These are phyloP conservation scores for Chionodraco myersi DNA, from an alignment of 2,113 vertebrate genomes.

Conservation along the genomic window DNA sequence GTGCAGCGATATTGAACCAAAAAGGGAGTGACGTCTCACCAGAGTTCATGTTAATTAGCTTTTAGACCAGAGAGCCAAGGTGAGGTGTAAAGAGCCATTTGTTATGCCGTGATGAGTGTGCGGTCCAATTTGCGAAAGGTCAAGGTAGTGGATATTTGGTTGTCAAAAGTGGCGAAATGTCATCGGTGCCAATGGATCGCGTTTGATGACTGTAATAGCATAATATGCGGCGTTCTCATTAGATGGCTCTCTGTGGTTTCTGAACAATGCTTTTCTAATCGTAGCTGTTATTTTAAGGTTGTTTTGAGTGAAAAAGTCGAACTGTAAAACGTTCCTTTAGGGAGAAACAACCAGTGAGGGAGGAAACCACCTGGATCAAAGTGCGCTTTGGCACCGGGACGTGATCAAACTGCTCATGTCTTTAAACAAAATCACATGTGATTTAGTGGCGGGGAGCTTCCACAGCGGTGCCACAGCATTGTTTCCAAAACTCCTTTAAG, in stretches of 20 bases:
- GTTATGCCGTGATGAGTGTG: conserved; percentile 81
- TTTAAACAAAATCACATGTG: conserved; percentile 75
- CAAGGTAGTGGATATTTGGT: conserved; percentile 82
- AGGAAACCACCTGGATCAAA: conserved; percentile 79
- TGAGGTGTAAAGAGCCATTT: conserved; percentile 80
- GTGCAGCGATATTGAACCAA: conserved; percentile 19
- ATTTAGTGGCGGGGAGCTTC: conserved; percentile 59
- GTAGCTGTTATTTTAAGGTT: neutral
- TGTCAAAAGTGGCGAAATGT: conserved; percentile 85
- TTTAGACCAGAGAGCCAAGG: conserved; percentile 73
- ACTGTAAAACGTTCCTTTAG: conserved; percentile 30
- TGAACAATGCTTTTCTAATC: conserved; percentile 49
- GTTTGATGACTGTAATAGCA: conserved; percentile 65
- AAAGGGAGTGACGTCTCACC: conserved; percentile 59
- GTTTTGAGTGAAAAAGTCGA: no score
- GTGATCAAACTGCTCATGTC: conserved; percentile 65
- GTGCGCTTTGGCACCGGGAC: conserved; percentile 59
- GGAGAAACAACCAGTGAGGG: conserved; percentile 3
- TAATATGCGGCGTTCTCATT: conserved; percentile 70
- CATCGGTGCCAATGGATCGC: conserved; percentile 80
- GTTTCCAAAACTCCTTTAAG: conserved; percentile 70
- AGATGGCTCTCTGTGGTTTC: conserved; percentile 32
- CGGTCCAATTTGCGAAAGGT: conserved; percentile 86
- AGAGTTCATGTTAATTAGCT: conserved; percentile 80
- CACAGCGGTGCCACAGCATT: conserved; percentile 43